Percentiles rank a stretch among this genome's conserved stretches.
Evolutionary conservation across 2,888 invertebrate species (phyloP).

Genomic region (Athalia circularis): DNA sequence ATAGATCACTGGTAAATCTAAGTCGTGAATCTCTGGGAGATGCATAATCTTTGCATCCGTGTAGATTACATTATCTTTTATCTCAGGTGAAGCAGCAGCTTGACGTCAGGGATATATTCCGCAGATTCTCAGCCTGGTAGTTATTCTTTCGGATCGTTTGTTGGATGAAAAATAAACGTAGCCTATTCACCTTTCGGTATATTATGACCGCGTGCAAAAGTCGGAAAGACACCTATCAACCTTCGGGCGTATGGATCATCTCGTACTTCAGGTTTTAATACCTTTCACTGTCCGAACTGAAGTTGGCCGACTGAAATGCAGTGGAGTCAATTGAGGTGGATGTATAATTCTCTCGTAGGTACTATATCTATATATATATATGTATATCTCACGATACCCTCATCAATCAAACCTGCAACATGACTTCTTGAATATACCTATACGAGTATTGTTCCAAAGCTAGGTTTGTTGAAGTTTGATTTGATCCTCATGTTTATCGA

Average conservation of each 20-base stretch:
- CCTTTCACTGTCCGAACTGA: constrained; percentile 41
- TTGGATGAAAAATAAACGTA: constrained; percentile 1
- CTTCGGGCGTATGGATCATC: not conserved
- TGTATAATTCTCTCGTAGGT: constrained; percentile 8
- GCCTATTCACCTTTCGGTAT: constrained; percentile 26
- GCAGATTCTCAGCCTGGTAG: not conserved
- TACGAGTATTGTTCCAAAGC: constrained; percentile 23
- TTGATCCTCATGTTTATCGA: constrained; percentile 18
- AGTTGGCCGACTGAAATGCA: constrained; percentile 33
- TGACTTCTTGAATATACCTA: not conserved
- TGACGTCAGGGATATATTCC: constrained; percentile 30
- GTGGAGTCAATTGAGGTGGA: constrained; percentile 28
- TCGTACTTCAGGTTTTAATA: constrained; percentile 6
- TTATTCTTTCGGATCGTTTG: constrained; percentile 26
- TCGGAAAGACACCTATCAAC: not conserved
- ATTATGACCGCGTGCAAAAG: too few species aligned
- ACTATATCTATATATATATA: too few species aligned
- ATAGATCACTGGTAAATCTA: constrained; percentile 64
- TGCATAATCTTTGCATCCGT: constrained; percentile 64
- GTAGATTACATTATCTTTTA: constrained; percentile 62
- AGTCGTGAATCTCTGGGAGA: constrained; percentile 65
- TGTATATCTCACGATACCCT: constrained; percentile 35
- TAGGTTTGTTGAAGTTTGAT: not conserved
- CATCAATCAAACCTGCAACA: constrained; percentile 35
- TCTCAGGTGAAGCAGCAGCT: constrained; percentile 11